Percentiles rank a stretch among this genome's conserved stretches.
phyloP scores from a whole-genome alignment of 2,113 vertebrate species.

The Montifringilla adamsi region DNA sequence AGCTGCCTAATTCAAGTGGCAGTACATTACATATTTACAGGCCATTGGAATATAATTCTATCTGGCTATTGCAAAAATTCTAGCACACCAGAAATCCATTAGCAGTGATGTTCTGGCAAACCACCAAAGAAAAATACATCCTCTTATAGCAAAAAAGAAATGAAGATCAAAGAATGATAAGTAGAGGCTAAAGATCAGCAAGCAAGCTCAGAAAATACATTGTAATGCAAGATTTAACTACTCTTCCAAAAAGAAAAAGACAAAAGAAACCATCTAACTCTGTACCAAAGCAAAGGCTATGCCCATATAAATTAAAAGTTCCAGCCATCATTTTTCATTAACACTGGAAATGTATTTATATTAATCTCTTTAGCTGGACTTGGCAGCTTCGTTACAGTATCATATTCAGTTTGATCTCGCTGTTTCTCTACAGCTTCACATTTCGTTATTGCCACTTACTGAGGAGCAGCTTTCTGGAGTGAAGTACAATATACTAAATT shows the following conservation, averaged over 20 bases:
- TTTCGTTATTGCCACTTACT: not conserved
- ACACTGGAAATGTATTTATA: constrained; percentile 9
- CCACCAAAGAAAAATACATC: constrained; percentile 40
- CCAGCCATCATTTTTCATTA: constrained; percentile 24
- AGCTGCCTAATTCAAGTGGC: not conserved
- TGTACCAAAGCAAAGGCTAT: constrained; percentile 35
- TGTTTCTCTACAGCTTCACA: not conserved
- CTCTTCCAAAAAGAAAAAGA: constrained; percentile 4
- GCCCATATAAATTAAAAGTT: not conserved
- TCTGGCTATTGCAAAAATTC: constrained; percentile 10
- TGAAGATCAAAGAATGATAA: constrained; percentile 20
- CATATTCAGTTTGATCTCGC: not conserved
- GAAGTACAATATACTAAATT: not conserved
- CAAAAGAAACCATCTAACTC: constrained; percentile 14
- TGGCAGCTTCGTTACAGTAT: not conserved
- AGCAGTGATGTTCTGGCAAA: constrained; percentile 40
- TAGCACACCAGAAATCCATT: constrained; percentile 50
- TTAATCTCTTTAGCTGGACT: constrained; percentile 41
- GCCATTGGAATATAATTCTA: not conserved
- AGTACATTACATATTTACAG: not conserved
- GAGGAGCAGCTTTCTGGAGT: not conserved
- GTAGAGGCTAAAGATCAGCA: constrained; percentile 34
- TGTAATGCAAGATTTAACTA: constrained; percentile 14
- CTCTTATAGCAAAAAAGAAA: constrained; percentile 39
- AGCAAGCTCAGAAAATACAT: not conserved